Conservation (phyloP, 2,888 invertebrate genomes). For the Lithophane leautieri region DNA sequence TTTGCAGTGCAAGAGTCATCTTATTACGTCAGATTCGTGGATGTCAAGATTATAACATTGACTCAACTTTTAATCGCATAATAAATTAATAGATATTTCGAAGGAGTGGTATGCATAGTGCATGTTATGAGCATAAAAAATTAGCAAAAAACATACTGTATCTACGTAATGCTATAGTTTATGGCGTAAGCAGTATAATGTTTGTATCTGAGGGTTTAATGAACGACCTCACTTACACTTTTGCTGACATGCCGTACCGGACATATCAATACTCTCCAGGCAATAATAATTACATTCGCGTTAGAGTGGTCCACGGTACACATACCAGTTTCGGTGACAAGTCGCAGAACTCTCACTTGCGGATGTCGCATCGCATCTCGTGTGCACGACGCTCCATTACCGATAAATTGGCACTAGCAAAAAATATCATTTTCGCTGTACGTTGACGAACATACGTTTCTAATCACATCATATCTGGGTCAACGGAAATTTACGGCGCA, state of each 20-base stretch:
- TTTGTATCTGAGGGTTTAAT: constrained; percentile 77
- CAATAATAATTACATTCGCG: constrained; percentile 84
- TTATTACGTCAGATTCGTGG: constrained; percentile 40
- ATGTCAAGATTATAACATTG: constrained; percentile 35
- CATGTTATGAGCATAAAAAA: constrained; percentile 20
- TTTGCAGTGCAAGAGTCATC: constrained; percentile 22
- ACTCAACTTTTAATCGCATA: constrained; percentile 23
- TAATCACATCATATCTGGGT: constrained; percentile 89
- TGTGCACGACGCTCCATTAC: constrained; percentile 84
- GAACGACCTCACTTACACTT: constrained; percentile 85
- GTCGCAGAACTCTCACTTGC: constrained; percentile 89
- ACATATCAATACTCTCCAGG: constrained; percentile 84
- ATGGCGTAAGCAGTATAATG: constrained; percentile 67
- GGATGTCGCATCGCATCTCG: constrained; percentile 86
- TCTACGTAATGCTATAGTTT: constrained; percentile 44
- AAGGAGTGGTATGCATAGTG: constrained; percentile 41
- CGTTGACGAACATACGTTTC: constrained; percentile 84
- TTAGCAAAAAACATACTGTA: constrained; percentile 33
- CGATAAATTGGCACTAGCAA: constrained; percentile 86
- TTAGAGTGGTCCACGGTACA: constrained; percentile 76
- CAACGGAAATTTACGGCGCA: constrained; percentile 88
- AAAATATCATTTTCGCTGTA: constrained; percentile 87
- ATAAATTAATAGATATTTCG: constrained; percentile 37
- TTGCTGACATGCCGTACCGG: constrained; percentile 81
- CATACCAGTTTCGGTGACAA: constrained; percentile 89